These are phyloP conservation scores for Pemphigus obesinymphae DNA, from an alignment of 1,140 invertebrate species.

Conservation along the genomic window DNA sequence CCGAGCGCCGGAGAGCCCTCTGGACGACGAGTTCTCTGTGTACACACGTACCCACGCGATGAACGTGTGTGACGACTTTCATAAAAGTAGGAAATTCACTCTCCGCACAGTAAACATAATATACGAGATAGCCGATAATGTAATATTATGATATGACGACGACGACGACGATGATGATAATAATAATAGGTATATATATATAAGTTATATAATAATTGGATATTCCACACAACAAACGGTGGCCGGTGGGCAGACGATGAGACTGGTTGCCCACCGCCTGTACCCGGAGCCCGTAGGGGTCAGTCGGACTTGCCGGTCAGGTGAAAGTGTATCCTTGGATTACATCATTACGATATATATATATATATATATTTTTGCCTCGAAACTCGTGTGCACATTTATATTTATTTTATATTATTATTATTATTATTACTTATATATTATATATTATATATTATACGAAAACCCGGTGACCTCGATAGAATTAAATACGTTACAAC, in stretches of 20 bases:
- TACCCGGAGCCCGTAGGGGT: conserved; percentile 7
- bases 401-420: neutral
- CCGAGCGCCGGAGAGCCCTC: neutral
- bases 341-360: conserved; percentile 19
- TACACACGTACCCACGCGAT: neutral
- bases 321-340: conserved; percentile 39
- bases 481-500: neutral
- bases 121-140: too few relatives aligned
- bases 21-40: neutral
- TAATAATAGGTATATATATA: neutral
- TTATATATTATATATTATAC: neutral
- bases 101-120: neutral
- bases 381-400: neutral
- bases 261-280: neutral
- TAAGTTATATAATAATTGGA: neutral
- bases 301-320: conserved; percentile 17
- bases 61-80: neutral
- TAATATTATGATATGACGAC: too few relatives aligned
- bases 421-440: neutral
- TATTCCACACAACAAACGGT: neutral
- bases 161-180: neutral
- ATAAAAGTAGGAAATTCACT: neutral
- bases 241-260: conserved; percentile 24
- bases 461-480: conserved; percentile 19
- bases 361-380: neutral